phyloP scores from a whole-genome alignment of 2,797 vertebrate species.

The Sitta carolinensis region DNA sequence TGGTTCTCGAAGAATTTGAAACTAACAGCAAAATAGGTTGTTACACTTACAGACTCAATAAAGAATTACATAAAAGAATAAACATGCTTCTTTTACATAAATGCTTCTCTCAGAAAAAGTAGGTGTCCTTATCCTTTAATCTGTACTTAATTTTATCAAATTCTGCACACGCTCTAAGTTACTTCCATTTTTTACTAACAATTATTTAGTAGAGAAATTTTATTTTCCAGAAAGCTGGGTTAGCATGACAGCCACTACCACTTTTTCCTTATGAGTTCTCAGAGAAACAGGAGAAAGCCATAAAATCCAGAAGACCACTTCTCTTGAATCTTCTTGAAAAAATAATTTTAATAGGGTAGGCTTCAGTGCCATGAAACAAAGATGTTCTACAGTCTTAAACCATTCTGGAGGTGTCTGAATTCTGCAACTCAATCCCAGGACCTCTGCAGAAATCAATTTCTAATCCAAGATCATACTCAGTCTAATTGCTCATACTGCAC shows the following conservation, averaged over 20 bases:
- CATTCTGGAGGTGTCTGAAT: neutral
- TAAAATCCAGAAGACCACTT: neutral
- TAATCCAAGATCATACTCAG: neutral
- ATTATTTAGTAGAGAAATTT: neutral
- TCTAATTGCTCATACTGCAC: neutral
- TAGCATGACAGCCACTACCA: neutral
- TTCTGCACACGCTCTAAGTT: fast-evolving
- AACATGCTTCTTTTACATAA: neutral
- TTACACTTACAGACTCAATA: neutral
- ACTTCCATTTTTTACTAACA: neutral
- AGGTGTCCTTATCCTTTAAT: neutral
- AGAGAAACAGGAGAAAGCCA: neutral
- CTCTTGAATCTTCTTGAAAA: neutral
- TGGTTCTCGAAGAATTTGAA: neutral
- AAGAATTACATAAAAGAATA: neutral
- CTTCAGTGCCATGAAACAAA: neutral
- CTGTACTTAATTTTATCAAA: neutral
- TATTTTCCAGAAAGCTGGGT: neutral
- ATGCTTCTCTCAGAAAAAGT: neutral
- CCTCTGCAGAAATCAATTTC: neutral
- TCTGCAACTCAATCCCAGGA: neutral
- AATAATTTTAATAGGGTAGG: neutral
- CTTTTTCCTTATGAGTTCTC: neutral
- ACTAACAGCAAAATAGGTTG: neutral
- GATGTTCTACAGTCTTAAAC: neutral